A percentile compares a stretch with the other conserved stretches of the same genome.
phyloP scores from a whole-genome alignment of 2,888 invertebrate genomes.

The Archips xylosteana region DNA sequence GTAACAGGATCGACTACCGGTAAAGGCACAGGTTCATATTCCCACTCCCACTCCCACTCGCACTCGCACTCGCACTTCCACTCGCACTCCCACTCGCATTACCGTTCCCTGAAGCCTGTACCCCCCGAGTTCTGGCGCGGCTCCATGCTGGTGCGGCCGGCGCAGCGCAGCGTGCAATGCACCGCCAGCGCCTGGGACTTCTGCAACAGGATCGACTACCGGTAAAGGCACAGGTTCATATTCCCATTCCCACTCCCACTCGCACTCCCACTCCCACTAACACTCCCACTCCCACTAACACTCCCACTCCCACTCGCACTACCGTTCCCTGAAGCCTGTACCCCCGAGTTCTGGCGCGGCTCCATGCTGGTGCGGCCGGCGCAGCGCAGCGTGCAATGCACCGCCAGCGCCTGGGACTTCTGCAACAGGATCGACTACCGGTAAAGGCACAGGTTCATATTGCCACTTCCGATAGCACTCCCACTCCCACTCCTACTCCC shows the following conservation, averaged over 20 bases:
- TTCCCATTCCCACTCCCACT: background rate
- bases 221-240: slow-evolving; percentile 77
- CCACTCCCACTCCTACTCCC: background rate
- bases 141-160: slow-evolving; percentile 91
- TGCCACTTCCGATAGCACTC: background rate
- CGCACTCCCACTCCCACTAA: too few relatives aligned
- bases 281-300: background rate
- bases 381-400: slow-evolving; percentile 90
- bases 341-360: slow-evolving; percentile 94
- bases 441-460: slow-evolving; percentile 65
- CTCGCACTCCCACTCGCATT: background rate
- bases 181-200: slow-evolving; percentile 95
- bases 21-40: slow-evolving; percentile 54
- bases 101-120: slow-evolving; percentile 91
- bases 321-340: slow-evolving; percentile 87
- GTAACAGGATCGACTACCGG: slow-evolving; percentile 93
- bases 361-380: slow-evolving; percentile 92
- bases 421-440: slow-evolving; percentile 93
- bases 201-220: slow-evolving; percentile 92
- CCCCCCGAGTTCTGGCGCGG: slow-evolving; percentile 94
- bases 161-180: slow-evolving; percentile 89
- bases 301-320: too few relatives aligned
- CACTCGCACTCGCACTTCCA: too few relatives aligned
- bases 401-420: slow-evolving; percentile 94
- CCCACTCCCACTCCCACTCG: background rate